Base-by-base conservation (phyloP, 2,113 vertebrate species). In the Morone chrysops region DNA sequence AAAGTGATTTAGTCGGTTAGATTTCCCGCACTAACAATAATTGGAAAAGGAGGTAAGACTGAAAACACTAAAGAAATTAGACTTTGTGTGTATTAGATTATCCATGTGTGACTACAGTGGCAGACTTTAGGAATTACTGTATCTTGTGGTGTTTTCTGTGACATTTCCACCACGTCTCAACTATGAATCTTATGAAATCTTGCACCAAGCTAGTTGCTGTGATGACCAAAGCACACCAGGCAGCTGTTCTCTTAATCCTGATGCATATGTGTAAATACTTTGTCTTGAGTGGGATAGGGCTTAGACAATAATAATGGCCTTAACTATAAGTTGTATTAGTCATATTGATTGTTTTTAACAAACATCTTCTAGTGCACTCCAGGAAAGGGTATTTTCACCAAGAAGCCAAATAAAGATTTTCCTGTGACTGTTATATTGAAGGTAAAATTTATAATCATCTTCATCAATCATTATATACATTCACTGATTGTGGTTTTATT, bases 1-100 rank as follows among this genome's bases (percentile, higher is more conserved):
- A 62, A 69, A 54, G 47, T 38, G 70, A 78, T 79, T 48, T 56
- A 74, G 54, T 22, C 22, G 6, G 36, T 61, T 60, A 18, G n/a
- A 36, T 72, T 60, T 43, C 47, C 8, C 0, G 1, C 36, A 22
- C 17, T 22, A 40, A 61, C 54, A 67, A 20, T 25, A 61, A 83
- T 50, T 1, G 47, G 40, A 25, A 10, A 56, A 17, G 16, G 43
- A 60, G 11, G 11, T n/a, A 4, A 51, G 54, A 51, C 9, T 36
- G 7, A 38, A 68, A 60, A 81, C 36, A 43, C 25, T 56, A 5
- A 51, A 16, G 4, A 31, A 47, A 66, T 47, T 17, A 41, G 4
- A 20, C 10, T 17, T 12, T 56, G 6, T 16, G 14, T 18, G 13
- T 43, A 16, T 68, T 60, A 54, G 4, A 56, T 53, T 14, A 13